Evolutionary conservation across 2,888 invertebrate species (phyloP).

Genomic region (Linnaemya tessellans): DNA sequence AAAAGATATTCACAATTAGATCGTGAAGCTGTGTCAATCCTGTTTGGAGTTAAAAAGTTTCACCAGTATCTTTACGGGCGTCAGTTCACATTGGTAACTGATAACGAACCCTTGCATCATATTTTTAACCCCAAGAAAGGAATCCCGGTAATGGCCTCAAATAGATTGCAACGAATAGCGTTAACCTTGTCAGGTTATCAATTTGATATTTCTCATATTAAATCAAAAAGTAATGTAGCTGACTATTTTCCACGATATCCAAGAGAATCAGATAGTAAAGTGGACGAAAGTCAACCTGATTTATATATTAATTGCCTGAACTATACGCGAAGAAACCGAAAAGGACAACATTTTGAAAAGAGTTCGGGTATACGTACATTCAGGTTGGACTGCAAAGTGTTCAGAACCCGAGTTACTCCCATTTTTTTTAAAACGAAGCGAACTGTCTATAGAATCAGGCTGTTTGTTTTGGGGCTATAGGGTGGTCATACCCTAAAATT

Average conservation of each 20-base stretch:
- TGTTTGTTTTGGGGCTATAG: slow-evolving; percentile 70
- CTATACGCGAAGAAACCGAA: not conserved
- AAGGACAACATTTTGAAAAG: slow-evolving; percentile 12
- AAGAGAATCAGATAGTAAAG: not conserved
- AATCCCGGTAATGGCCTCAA: slow-evolving; percentile 78
- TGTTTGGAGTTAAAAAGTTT: slow-evolving; percentile 80
- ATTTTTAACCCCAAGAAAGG: slow-evolving; percentile 77
- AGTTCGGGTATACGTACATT: slow-evolving; percentile 1
- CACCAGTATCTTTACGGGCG: slow-evolving; percentile 80
- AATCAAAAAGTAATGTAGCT: slow-evolving; percentile 71
- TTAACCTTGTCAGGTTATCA: slow-evolving; percentile 72
- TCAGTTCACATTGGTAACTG: slow-evolving; percentile 79
- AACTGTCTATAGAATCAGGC: slow-evolving; percentile 52
- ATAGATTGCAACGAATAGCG: slow-evolving; percentile 72
- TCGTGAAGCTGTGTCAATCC: slow-evolving; percentile 10
- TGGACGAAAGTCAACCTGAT: not conserved
- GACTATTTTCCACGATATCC: slow-evolving; percentile 74
- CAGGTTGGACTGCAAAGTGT: slow-evolving; percentile 34
- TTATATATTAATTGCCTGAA: slow-evolving; percentile 1
- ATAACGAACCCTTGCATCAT: slow-evolving; percentile 74
- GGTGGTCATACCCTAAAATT: slow-evolving; percentile 49
- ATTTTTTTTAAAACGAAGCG: slow-evolving; percentile 51
- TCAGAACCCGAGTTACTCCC: slow-evolving; percentile 33
- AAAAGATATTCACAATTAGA: slow-evolving; percentile 14
- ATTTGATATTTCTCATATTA: slow-evolving; percentile 71